Evolutionary conservation across 2,888 invertebrate genomes (phyloP), one percentile per base, ranked within the genome.

Genomic region (Ornithoptera alexandrae): DNA sequence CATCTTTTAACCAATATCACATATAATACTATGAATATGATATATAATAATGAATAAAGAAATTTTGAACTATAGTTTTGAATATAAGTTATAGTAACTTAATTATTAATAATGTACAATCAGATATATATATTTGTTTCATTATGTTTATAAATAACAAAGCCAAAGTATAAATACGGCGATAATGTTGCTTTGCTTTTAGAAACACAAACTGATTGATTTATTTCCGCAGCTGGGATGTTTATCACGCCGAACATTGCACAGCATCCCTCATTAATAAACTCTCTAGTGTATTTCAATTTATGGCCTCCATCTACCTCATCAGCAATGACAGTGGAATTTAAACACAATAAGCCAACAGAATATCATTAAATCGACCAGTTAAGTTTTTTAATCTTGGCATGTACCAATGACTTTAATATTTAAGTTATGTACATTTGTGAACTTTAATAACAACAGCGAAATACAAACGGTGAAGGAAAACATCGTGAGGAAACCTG

Each of bases 231-330:
- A n/a, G 53, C 53, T 53, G n/a, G 18, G 53, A 53, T 53, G n/a
- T 53, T 53, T 53, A 53, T 53, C 15, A 53, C 53, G 6, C 18
- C 18, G 53, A 53, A n/a, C n/a, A 53, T 53, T n/a, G 18, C 7
- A 53, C 53, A n/a, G 53, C 15, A 53, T 53, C n/a, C n/a, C 53
- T 53, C 53, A 53, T 53, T 53, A 53, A 53, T 53, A 53, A 53
- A 53, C 53, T n/a, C 53, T n/a, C 53, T n/a, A 7, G 53, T 53
- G 10, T 53, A 53, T 53, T 53, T 53, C 18, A 53, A 53, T 53
- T 53, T 53, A 53, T 53, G 18, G 53, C 53, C 53, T 18, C n/a
- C 53, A 18, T 53, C 53, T 53, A n/a, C 53, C 50, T 53, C 8
- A n/a, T 0, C n/a, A 53, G n/a, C n/a, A n/a, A n/a, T 7, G 15